These are phyloP conservation scores for Brienomyrus longianalis DNA, from an alignment of 2,113 vertebrate genomes.

Conservation along the genomic window DNA sequence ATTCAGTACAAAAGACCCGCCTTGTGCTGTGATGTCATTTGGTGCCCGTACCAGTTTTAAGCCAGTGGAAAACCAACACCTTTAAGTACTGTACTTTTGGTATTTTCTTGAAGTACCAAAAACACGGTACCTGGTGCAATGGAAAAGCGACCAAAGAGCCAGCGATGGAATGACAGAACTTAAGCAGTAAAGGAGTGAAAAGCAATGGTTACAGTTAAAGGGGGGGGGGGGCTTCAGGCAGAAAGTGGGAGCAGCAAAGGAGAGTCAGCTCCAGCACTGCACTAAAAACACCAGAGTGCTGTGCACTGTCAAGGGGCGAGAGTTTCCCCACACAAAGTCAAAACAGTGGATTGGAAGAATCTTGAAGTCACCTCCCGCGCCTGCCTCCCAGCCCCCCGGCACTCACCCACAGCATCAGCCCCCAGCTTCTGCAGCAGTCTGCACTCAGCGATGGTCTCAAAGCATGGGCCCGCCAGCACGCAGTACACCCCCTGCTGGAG, in stretches of 20 bases:
- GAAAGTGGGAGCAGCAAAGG: neutral
- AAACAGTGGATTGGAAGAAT: neutral
- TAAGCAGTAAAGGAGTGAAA: too few species aligned
- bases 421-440: constrained; percentile 19
- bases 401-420: constrained; percentile 31
- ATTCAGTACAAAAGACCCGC: too few species aligned
- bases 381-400: neutral
- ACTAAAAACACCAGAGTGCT: neutral
- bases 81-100: too few species aligned
- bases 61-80: too few species aligned
- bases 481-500: constrained; percentile 28
- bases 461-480: constrained; percentile 19
- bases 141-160: neutral
- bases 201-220: too few species aligned
- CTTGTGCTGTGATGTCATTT: too few species aligned
- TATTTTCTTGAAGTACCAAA: too few species aligned
- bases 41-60: too few species aligned
- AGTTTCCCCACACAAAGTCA: neutral
- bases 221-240: neutral
- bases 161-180: neutral
- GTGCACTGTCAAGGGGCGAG: neutral
- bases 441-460: constrained; percentile 30
- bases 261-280: neutral
- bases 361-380: neutral
- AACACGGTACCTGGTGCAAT: too few species aligned